Conservation (phyloP, 1,140 invertebrate species). For the fruit fly (Drosophila melanogaster) region DNA sequence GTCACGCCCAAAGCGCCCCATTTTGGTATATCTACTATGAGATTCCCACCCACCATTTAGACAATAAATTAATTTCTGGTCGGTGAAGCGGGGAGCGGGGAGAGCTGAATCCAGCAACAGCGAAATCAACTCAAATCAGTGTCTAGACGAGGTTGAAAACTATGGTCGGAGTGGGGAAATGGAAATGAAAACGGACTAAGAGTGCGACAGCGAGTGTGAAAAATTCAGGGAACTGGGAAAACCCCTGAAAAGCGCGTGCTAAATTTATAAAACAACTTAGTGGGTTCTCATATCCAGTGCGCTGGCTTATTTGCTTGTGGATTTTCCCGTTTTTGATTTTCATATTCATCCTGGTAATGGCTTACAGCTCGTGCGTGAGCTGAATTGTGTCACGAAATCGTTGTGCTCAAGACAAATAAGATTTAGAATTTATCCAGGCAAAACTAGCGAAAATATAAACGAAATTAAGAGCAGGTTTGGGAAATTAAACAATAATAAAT, state of each 20-base stretch:
- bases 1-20: constrained; percentile 48
- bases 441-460: background rate
- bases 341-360: constrained; percentile 42
- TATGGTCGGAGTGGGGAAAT: constrained; percentile 9
- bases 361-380: constrained; percentile 39
- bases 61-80: constrained; percentile 77
- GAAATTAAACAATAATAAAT: constrained; percentile 34
- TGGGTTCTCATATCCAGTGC: constrained; percentile 37
- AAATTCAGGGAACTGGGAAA: constrained; percentile 19
- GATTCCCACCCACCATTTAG: constrained; percentile 35
- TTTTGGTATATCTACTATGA: background rate
- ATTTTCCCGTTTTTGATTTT: constrained; percentile 33
- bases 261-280: constrained; percentile 67
- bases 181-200: background rate
- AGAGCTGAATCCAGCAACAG: constrained; percentile 13
- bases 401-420: too few species aligned
- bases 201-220: background rate
- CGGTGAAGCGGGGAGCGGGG: constrained; percentile 13
- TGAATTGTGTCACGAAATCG: constrained; percentile 44
- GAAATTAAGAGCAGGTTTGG: background rate
- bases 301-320: constrained; percentile 34
- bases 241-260: constrained; percentile 52
- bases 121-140: constrained; percentile 69
- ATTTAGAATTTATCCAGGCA: constrained; percentile 20
- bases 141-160: constrained; percentile 64